Evolutionary conservation across 2,888 invertebrate genomes (phyloP).

Genomic region (Cataglyphis livida): DNA sequence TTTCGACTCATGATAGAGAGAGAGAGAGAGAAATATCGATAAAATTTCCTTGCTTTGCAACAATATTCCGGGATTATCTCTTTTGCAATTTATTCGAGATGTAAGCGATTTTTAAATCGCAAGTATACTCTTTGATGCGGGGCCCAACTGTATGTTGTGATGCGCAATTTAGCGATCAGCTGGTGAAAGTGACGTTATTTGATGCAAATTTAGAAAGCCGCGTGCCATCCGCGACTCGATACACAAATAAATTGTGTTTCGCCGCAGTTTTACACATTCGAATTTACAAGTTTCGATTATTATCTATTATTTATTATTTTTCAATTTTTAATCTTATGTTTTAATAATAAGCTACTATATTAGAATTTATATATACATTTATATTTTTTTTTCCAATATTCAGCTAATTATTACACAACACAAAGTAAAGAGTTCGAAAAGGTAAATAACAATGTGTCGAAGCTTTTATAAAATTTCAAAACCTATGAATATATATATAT

Average conservation of each 20-base stretch:
- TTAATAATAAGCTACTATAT: not conserved
- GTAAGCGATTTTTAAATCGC: constrained; percentile 44
- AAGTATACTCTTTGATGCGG: constrained; percentile 58
- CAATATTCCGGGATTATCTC: not conserved
- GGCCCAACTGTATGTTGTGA: constrained; percentile 16
- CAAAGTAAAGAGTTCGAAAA: too few relatives aligned
- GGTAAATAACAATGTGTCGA: not conserved
- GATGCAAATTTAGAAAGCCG: constrained; percentile 84
- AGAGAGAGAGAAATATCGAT: not conserved
- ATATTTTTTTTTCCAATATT: not conserved
- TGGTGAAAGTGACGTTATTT: constrained; percentile 82
- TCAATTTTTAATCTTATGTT: not conserved
- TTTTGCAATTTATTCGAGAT: not conserved
- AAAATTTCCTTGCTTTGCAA: not conserved
- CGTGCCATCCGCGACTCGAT: constrained; percentile 53
- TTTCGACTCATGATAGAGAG: not conserved
- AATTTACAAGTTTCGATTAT: not conserved
- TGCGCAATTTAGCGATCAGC: constrained; percentile 65
- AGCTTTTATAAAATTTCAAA: not conserved
- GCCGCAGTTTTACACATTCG: not conserved
- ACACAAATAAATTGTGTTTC: constrained; percentile 28
- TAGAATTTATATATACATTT: not conserved
- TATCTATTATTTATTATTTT: too few relatives aligned
- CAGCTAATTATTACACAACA: not conserved
- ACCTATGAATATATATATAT: too few relatives aligned